Percentiles rank a stretch among this genome's conserved stretches.
Conservation (phyloP, 2,888 invertebrate genomes). For the Galerucella calmariensis region DNA sequence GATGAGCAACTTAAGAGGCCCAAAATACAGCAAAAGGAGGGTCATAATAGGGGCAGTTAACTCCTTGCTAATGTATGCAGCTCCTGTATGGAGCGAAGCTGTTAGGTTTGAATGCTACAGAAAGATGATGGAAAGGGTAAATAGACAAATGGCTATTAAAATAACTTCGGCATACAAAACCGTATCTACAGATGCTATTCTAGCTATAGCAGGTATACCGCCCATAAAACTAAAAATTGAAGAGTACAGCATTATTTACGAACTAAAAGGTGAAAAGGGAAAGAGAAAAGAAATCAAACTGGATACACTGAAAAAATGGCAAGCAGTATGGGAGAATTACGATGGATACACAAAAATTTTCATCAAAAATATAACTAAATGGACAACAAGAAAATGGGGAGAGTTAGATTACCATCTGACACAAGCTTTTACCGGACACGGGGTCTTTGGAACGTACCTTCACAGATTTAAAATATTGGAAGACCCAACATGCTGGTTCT, state of each 20-base stretch:
- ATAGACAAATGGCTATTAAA: neutral
- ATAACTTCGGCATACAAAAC: no score
- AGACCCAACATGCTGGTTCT: neutral
- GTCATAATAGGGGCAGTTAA: neutral
- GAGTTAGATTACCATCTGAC: neutral
- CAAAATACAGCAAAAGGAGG: neutral
- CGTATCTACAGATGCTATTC: no score
- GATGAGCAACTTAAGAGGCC: slow-evolving; percentile 20
- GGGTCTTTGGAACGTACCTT: slow-evolving; percentile 9
- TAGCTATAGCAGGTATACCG: no score
- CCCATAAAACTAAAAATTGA: no score
- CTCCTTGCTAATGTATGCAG: slow-evolving; percentile 1
- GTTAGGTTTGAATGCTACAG: neutral
- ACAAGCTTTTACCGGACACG: slow-evolving; percentile 10
- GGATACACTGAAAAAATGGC: no score
- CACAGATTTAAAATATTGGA: no score
- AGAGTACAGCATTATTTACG: no score
- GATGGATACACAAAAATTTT: neutral
- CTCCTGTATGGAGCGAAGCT: slow-evolving; percentile 3
- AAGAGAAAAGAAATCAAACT: no score
- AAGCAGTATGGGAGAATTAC: neutral
- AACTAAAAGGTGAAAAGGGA: no score
- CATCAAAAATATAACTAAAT: neutral
- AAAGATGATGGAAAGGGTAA: neutral
- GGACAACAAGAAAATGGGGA: neutral